Percentiles rank a stretch among this genome's conserved stretches.
These are phyloP conservation scores for Macrobrachium nipponense DNA, from an alignment of 1,140 invertebrate genomes.

Conservation along the genomic window DNA sequence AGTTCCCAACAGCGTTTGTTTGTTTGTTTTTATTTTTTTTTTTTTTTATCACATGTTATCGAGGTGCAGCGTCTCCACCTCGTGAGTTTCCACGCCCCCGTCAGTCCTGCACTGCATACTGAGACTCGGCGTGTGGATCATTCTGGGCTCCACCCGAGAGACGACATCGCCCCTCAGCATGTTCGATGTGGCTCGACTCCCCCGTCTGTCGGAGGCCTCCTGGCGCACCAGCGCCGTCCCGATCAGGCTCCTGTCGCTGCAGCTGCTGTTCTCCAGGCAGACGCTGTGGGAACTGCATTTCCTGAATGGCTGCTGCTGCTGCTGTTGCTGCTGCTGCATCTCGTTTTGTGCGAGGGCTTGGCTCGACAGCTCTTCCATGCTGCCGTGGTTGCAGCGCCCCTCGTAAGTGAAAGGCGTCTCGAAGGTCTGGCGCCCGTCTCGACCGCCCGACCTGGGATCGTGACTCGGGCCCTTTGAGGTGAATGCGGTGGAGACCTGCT, in stretches of 20 bases:
- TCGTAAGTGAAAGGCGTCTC: constrained; percentile 40
- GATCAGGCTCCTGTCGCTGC: constrained; percentile 37
- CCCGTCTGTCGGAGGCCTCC: constrained; percentile 16
- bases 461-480: constrained; percentile 29
- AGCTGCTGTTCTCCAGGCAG: constrained; percentile 52
- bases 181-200: constrained; percentile 14
- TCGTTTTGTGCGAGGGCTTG: constrained; percentile 53
- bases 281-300: constrained; percentile 55
- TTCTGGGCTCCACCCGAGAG: constrained; percentile 38
- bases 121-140: constrained; percentile 50
- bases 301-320: constrained; percentile 39
- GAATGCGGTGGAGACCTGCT: constrained; percentile 29
- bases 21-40: neutral
- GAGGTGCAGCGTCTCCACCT: constrained; percentile 52
- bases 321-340: neutral
- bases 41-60: constrained; percentile 55
- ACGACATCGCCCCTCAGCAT: constrained; percentile 21
- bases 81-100: constrained; percentile 46
- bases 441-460: constrained; percentile 25
- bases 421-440: constrained; percentile 30
- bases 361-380: constrained; percentile 56
- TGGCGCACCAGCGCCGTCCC: constrained; percentile 7
- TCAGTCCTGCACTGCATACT: constrained; percentile 54
- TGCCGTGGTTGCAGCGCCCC: constrained; percentile 50
- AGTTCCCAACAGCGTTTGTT: neutral